Percentiles rank a stretch among this genome's conserved stretches.
These are phyloP conservation scores for Delphinapterus leucas DNA, from an alignment of 2,113 vertebrate species.

Conservation along the genomic window DNA sequence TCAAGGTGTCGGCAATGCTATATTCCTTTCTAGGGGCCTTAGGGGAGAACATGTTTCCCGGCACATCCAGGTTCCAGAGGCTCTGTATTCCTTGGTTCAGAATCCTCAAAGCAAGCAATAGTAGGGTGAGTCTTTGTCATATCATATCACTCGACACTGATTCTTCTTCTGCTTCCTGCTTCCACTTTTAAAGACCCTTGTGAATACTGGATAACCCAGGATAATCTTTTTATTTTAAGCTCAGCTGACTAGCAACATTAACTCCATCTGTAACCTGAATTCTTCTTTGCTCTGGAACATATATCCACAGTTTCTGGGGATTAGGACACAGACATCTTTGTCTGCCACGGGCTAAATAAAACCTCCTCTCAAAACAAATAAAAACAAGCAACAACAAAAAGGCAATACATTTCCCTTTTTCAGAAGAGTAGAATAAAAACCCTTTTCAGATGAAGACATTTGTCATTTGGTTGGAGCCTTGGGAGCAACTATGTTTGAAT, in stretches of 20 bases:
- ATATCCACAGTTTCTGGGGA: neutral
- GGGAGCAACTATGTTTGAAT: constrained; percentile 7
- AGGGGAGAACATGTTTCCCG: neutral
- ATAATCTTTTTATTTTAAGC: constrained; percentile 14
- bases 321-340: neutral
- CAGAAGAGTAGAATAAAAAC: neutral
- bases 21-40: neutral
- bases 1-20: neutral
- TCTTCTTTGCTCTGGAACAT: neutral
- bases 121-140: neutral
- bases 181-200: neutral
- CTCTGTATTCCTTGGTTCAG: neutral
- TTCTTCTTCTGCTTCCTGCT: neutral
- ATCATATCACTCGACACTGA: neutral
- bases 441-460: neutral
- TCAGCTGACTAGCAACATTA: neutral
- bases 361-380: neutral
- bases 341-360: neutral
- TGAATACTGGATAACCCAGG: neutral
- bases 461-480: constrained; percentile 31
- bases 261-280: neutral
- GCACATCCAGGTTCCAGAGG: neutral
- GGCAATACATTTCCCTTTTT: neutral
- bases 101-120: neutral
- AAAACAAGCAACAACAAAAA: neutral